Evolutionary conservation across 2,888 invertebrate genomes (phyloP), one percentile per base, ranked within the genome.

Genomic region (Lypha dubia): DNA sequence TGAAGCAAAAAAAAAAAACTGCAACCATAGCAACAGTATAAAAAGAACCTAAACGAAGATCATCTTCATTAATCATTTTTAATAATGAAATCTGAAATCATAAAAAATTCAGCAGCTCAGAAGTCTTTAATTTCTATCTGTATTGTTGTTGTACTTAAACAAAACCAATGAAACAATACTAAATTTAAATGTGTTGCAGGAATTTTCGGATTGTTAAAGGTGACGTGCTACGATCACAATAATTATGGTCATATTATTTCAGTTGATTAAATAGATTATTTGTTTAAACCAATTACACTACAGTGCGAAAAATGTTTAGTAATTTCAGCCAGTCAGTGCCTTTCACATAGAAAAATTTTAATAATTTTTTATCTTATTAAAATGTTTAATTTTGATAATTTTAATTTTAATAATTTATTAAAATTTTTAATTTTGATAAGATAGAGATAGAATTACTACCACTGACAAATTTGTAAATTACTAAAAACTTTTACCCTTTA

Each of bases 41-140:
- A 28, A 28, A 28, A 28, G 5, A 28, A 5, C 2, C 28, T 28
- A 4, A 28, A 28, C 28, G 2, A 28, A 28, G 77, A 71, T 86
- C 79, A 86, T 86, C 86, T 86, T 84, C 86, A 86, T 86, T 80
- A 84, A 84, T 84, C 82, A 86, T 84, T 79, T 83, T 74, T 35
- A 81, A 81, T 71, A 83, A 77, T 65, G 5, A 70, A 83, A n/a
- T n/a, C n/a, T n/a, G n/a, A n/a, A 86, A 74, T 62, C 80, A 84
- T 35, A 77, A 84, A 82, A n/a, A 81, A 67, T 63, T 3, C 3
- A 60, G 35, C 35, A 41, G 32, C 8, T 15, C 20, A 28, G 28
- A 28, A 28, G 28, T 28, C 5, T 46, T 60, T 38, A 11, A 35
- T 38, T 22, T 41, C 46, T 13, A 6, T 49, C 44, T 17, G 65